Evolutionary conservation across 2,113 vertebrate genomes (phyloP).

Genomic region (Phoenicopterus ruber): DNA sequence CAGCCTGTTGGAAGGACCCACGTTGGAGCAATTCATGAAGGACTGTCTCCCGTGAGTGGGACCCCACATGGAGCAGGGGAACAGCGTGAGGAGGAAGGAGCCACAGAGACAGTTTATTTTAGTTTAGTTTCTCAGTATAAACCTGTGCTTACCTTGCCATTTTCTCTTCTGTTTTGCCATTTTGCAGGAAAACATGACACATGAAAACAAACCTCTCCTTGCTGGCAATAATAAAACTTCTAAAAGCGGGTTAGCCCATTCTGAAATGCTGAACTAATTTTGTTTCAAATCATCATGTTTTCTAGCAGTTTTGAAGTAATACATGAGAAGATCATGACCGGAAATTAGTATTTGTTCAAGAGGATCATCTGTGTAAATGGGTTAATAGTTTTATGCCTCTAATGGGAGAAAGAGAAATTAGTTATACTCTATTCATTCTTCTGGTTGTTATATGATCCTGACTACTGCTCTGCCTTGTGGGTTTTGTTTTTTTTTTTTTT

Average conservation of each 20-base stretch:
- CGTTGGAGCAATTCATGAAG: not conserved
- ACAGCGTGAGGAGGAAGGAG: not conserved
- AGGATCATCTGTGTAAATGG: not conserved
- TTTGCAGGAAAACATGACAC: not conserved
- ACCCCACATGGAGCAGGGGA: fast-evolving
- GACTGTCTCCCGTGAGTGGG: no score
- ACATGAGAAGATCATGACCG: not conserved
- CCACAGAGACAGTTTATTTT: not conserved
- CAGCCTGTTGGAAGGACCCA: not conserved
- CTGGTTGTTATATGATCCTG: not conserved
- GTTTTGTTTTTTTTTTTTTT: not conserved
- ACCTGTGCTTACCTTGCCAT: not conserved
- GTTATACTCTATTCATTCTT: not conserved
- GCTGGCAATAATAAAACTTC: not conserved
- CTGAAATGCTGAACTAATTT: not conserved
- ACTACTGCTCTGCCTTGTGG: not conserved
- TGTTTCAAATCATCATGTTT: not conserved
- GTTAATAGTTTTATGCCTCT: not conserved
- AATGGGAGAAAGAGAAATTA: not conserved
- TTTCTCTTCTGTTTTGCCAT: not conserved
- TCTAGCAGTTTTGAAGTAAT: not conserved
- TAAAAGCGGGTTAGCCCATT: not conserved
- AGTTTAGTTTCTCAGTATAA: not conserved
- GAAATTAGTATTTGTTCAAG: not conserved
- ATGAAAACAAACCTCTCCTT: not conserved